Evolutionary conservation across 92 coral and sea anemone genomes (phyloP).

Genomic region (Plumapathes pennacea): DNA sequence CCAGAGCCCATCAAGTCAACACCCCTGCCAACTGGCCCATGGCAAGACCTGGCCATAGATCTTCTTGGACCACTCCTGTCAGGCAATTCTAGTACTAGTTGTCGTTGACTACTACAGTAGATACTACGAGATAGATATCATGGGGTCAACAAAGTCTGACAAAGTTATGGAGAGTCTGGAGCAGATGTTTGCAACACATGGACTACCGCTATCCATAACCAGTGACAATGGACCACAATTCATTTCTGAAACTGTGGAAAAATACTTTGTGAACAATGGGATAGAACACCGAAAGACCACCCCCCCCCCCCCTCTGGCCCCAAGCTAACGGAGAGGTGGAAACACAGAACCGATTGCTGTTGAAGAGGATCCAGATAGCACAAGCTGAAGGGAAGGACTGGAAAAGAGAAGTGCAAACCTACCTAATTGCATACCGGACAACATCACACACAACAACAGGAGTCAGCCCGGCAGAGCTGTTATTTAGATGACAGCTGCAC

Average conservation of each 20-base stretch:
- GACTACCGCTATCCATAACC: too few relatives aligned
- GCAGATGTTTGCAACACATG: conserved; percentile 20
- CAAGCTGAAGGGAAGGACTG: too few relatives aligned
- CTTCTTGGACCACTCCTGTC: conserved; percentile 49
- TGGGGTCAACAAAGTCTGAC: conserved; percentile 13
- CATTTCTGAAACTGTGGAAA: conserved; percentile 7
- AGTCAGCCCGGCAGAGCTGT: too few relatives aligned
- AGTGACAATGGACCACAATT: too few relatives aligned
- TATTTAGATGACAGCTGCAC: too few relatives aligned
- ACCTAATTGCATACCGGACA: too few relatives aligned
- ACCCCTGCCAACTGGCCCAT: conserved; percentile 15
- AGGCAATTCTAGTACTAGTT: conserved; percentile 19
- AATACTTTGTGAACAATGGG: conserved; percentile 15
- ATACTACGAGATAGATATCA: conserved; percentile 22
- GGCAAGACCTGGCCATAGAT: conserved; percentile 52
- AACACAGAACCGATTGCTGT: conserved; percentile 13
- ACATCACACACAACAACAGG: too few relatives aligned
- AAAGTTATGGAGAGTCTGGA: conserved; percentile 15
- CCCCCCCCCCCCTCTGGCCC: conserved; percentile 37
- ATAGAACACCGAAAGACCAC: conserved; percentile 26
- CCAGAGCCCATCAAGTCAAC: conserved; percentile 39
- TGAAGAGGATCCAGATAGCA: too few relatives aligned
- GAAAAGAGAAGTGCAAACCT: too few relatives aligned
- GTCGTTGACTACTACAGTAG: conserved; percentile 39
- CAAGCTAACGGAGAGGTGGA: conserved; percentile 40